Base-by-base conservation (phyloP, 2,113 vertebrate genomes). In the Ifrita kowaldi region DNA sequence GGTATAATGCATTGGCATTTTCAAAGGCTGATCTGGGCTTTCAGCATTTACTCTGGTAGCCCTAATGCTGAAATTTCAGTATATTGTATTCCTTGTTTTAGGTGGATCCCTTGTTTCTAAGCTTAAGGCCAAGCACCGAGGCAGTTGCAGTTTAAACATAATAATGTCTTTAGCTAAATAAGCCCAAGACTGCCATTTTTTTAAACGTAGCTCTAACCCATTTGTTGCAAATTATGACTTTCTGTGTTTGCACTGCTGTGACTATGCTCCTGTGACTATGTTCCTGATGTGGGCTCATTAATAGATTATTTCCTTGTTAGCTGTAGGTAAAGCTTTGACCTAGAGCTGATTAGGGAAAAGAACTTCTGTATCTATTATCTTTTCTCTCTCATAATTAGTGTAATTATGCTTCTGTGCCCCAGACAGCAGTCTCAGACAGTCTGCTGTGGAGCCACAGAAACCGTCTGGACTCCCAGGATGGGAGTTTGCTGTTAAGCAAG, bases 221-320 rank as follows among this genome's bases (percentile, higher is more conserved):
- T 93, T 87, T 96, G 84, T 91, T 90, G 46, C 67, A 95, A 91
- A 95, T 96, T 10, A 93, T 10, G 50, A 63, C 70, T 94, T 91
- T 95, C 75, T 68, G 46, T 90, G 75, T 93, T 95, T 91, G 78
- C 75, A 52, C n/a, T 88, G 78, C 91, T 80, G 46, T 84, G 67
- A 64, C 84, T 74, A 1, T 53, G 52, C 84, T 4, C 16, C n/a
- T 59, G 56, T 59, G 57, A 59, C 57, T 59, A 37, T 59, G 75
- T 88, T 93, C 89, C 90, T 95, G 81, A 91, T 85, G 84, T 74
- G 74, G 81, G 74, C 73, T 95, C 75, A 87, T 95, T 96, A 97
- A 90, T 87, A 93, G 95, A 90, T 91, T 93, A 89, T 95, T 95
- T 96, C 69, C 84, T 85, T 90, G 90, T 91, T 97, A 91, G 90